These are phyloP conservation scores for Eurytoma californica DNA, from an alignment of 2,888 invertebrate species.

Conservation along the genomic window DNA sequence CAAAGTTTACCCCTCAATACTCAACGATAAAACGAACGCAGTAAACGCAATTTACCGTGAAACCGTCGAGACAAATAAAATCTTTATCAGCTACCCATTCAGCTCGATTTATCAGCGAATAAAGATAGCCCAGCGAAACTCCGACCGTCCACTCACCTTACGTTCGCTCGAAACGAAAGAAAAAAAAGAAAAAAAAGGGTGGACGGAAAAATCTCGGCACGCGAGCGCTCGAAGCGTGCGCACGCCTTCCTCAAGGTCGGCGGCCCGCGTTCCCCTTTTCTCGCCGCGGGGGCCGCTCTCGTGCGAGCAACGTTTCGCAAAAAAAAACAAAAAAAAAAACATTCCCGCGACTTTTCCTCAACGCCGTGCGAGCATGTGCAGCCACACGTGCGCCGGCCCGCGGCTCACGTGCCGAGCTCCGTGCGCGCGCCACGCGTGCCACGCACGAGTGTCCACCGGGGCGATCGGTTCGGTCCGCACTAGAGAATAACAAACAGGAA, in stretches of 20 bases:
- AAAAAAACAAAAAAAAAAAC: background rate
- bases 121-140: no score
- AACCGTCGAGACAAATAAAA: no score
- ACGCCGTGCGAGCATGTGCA: slow-evolving; percentile 12
- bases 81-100: no score
- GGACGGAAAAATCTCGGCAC: background rate
- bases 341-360: background rate
- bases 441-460: background rate
- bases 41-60: no score
- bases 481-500: no score
- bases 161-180: background rate
- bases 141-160: no score
- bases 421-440: slow-evolving; percentile 6
- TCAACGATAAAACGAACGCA: no score
- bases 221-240: slow-evolving; percentile 2
- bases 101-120: no score
- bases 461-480: no score
- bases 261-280: slow-evolving; percentile 17
- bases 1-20: no score
- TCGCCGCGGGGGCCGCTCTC: background rate
- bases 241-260: slow-evolving; percentile 3
- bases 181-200: background rate
- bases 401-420: slow-evolving; percentile 32
- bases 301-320: background rate
- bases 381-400: slow-evolving; percentile 19